A percentile compares a stretch with the other conserved stretches of the same genome.
These are phyloP conservation scores for Albula glossodonta DNA, from an alignment of 2,113 vertebrate genomes.

Conservation along the genomic window DNA sequence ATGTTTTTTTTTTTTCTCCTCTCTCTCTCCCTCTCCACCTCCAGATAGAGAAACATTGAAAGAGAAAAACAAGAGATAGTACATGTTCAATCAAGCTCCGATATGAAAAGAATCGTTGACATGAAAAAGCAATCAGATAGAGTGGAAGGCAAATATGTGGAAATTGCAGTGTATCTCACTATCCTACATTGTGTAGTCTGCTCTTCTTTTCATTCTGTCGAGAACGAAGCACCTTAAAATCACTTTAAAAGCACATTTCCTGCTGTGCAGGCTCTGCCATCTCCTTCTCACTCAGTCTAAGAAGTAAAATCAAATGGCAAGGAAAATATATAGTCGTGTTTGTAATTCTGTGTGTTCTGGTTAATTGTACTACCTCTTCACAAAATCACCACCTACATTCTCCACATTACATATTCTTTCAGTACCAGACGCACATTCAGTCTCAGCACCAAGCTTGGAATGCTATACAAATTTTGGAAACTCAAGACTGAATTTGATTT, in stretches of 20 bases:
- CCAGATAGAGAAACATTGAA: too few relatives aligned
- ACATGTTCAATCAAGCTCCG: not conserved
- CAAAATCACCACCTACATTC: not conserved
- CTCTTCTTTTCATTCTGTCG: not conserved
- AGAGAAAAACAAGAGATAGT: not conserved
- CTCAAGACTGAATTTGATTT: too few relatives aligned
- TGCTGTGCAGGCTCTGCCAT: not conserved
- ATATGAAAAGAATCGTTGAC: slow-evolving; percentile 4
- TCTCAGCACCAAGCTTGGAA: too few relatives aligned
- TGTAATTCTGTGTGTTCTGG: not conserved
- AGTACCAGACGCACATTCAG: too few relatives aligned
- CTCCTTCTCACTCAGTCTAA: not conserved
- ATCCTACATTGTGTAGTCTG: not conserved
- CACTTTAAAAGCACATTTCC: not conserved
- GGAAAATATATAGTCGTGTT: not conserved
- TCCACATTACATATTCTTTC: too few relatives aligned
- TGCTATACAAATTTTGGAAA: too few relatives aligned
- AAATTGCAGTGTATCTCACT: too few relatives aligned
- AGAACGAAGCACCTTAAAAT: not conserved
- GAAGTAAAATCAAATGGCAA: not conserved
- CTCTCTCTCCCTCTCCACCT: too few relatives aligned
- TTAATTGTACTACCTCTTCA: not conserved
- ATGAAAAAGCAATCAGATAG: not conserved
- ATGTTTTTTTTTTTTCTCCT: too few relatives aligned
- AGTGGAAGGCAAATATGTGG: not conserved